A percentile compares a stretch with the other conserved stretches of the same genome.
phyloP scores from a whole-genome alignment of 2,888 invertebrate species.

The Punctoribates punctum region DNA sequence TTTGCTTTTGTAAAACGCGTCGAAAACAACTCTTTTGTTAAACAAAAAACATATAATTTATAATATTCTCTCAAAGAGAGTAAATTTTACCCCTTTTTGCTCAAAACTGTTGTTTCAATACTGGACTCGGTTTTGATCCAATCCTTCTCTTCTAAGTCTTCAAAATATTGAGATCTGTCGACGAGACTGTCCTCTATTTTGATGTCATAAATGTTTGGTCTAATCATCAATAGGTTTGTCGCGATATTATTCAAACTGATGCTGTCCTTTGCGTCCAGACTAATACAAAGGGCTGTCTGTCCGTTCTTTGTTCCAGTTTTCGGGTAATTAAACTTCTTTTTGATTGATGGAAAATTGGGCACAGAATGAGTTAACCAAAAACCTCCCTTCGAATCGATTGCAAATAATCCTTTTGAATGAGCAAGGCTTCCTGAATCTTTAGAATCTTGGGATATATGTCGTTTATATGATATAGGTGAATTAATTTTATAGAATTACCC shows the following conservation, averaged over 20 bases:
- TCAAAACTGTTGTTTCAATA: neutral
- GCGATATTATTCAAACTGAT: slow-evolving; percentile 57
- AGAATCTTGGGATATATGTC: no score
- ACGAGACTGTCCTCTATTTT: slow-evolving; percentile 1
- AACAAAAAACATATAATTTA: neutral
- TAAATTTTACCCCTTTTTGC: slow-evolving; percentile 14
- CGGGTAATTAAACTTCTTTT: slow-evolving; percentile 51
- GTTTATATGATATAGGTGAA: no score
- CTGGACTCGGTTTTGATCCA: neutral
- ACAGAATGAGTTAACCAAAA: slow-evolving; percentile 92
- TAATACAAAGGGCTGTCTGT: slow-evolving; percentile 82
- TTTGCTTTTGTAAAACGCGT: slow-evolving; percentile 28
- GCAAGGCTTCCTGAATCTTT: slow-evolving; percentile 56
- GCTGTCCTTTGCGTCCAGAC: slow-evolving; percentile 64
- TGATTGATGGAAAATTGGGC: slow-evolving; percentile 71
- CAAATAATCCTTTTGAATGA: slow-evolving; percentile 84
- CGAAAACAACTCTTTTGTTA: slow-evolving; percentile 14
- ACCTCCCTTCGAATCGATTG: slow-evolving; percentile 66
- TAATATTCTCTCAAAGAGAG: neutral
- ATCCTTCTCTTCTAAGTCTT: neutral
- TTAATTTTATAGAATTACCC: slow-evolving; percentile 45
- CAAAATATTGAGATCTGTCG: neutral
- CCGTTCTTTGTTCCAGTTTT: slow-evolving; percentile 63
- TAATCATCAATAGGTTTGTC: slow-evolving; percentile 39
- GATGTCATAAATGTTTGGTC: slow-evolving; percentile 35